phyloP scores from a whole-genome alignment of 2,888 invertebrate genomes.

The Callinectes sapidus region DNA sequence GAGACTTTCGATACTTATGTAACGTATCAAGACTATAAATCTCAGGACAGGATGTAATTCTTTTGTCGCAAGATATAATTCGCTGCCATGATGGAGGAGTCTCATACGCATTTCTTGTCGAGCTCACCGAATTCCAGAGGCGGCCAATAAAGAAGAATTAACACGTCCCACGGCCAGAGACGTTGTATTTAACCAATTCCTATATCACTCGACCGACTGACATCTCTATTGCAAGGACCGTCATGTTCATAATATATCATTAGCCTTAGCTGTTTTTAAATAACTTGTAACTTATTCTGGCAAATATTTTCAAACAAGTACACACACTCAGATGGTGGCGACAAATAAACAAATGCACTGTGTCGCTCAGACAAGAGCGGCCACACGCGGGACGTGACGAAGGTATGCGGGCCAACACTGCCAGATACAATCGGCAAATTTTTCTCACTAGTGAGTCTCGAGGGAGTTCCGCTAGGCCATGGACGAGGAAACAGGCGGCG shows the following conservation, averaged over 20 bases:
- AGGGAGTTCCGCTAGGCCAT: conserved; percentile 58
- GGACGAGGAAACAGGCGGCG: conserved; percentile 51
- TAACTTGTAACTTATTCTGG: conserved; percentile 38
- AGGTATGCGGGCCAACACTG: conserved; percentile 59
- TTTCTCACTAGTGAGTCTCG: conserved; percentile 65
- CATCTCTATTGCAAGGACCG: conserved; percentile 13
- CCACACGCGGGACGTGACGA: conserved; percentile 52
- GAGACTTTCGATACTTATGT: not conserved
- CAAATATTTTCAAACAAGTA: conserved; percentile 24
- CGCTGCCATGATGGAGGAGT: conserved; percentile 13
- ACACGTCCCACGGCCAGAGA: conserved; percentile 31
- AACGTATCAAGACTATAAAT: not conserved
- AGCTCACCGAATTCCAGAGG: conserved; percentile 18
- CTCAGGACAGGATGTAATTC: not conserved
- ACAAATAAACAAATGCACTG: conserved; percentile 40
- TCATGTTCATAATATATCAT: conserved; percentile 31
- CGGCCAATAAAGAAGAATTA: conserved; percentile 50
- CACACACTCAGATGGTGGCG: not conserved
- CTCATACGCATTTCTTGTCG: conserved; percentile 1
- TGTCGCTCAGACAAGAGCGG: conserved; percentile 44
- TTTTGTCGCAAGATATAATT: conserved; percentile 36
- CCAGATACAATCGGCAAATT: conserved; percentile 68
- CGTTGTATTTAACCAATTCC: conserved; percentile 22
- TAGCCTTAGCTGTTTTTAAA: conserved; percentile 35
- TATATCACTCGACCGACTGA: conserved; percentile 44